phyloP scores from a whole-genome alignment of 2,888 invertebrate genomes.

The Sisyra nigra region DNA sequence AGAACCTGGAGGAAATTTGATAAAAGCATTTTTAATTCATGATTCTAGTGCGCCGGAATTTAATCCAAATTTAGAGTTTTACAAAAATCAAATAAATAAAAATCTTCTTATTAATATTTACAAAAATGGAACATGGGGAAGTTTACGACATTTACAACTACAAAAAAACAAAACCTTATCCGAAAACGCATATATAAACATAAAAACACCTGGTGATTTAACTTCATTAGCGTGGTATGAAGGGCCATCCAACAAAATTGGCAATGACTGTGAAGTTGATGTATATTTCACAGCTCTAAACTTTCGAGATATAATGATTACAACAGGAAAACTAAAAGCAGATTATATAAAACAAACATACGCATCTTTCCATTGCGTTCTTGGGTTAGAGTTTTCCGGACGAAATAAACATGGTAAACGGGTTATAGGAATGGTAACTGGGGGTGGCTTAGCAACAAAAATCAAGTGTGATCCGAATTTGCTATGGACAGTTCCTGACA shows the following conservation, averaged over 20 bases:
- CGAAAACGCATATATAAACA: constrained; percentile 60
- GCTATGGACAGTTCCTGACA: constrained; percentile 48
- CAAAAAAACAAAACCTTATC: constrained; percentile 20
- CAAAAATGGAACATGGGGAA: constrained; percentile 36
- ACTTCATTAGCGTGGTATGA: constrained; percentile 70
- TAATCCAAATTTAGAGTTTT: constrained; percentile 43
- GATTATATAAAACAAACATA: constrained; percentile 44
- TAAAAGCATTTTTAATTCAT: constrained; percentile 45
- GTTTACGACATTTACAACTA: constrained; percentile 16
- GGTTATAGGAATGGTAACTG: constrained; percentile 46
- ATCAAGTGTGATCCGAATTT: constrained; percentile 36
- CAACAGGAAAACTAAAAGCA: constrained; percentile 73
- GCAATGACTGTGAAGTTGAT: constrained; percentile 33
- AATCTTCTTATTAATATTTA: constrained; percentile 70
- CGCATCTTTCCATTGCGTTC: constrained; percentile 32
- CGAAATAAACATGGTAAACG: constrained; percentile 34
- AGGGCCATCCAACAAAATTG: constrained; percentile 36
- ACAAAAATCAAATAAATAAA: constrained; percentile 45
- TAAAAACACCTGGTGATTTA: constrained; percentile 63
- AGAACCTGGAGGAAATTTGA: constrained; percentile 41
- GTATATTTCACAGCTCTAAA: constrained; percentile 70
- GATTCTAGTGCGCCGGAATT: constrained; percentile 48
- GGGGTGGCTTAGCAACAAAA: constrained; percentile 41
- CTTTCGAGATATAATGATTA: constrained; percentile 90
- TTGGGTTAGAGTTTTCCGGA: constrained; percentile 58